A percentile compares a stretch with the other conserved stretches of the same genome.
phyloP scores from a whole-genome alignment of 2,797 vertebrate genomes.

The Myotis pilosus region DNA sequence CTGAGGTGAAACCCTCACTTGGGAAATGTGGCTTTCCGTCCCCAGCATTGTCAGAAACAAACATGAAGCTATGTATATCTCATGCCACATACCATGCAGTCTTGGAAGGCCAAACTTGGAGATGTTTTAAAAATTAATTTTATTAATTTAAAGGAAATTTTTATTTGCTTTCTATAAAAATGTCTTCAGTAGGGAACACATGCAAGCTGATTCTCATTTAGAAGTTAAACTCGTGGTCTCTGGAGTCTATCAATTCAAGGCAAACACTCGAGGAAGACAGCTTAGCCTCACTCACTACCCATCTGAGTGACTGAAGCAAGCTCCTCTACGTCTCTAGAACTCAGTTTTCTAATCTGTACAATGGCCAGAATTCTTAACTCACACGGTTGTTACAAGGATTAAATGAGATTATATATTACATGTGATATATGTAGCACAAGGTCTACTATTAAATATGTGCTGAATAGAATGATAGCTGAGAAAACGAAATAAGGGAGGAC shows the following conservation, averaged over 20 bases:
- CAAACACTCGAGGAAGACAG: background rate
- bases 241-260: background rate
- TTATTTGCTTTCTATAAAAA: conserved; percentile 17
- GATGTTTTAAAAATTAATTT: background rate
- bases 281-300: background rate
- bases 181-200: background rate
- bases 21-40: background rate
- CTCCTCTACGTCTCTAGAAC: background rate
- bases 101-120: background rate
- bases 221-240: background rate
- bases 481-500: background rate
- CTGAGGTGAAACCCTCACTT: background rate
- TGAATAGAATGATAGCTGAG: background rate
- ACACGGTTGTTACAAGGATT: background rate
- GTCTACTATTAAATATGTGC: background rate
- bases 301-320: background rate
- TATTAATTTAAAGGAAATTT: background rate
- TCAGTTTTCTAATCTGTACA: conserved; percentile 39
- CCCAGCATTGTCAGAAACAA: background rate
- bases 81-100: background rate
- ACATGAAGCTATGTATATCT: background rate
- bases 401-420: background rate
- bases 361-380: background rate
- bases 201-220: conserved; percentile 4
- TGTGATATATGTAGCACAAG: background rate